phyloP scores from a whole-genome alignment of 2,113 vertebrate genomes.

The Otis tarda region DNA sequence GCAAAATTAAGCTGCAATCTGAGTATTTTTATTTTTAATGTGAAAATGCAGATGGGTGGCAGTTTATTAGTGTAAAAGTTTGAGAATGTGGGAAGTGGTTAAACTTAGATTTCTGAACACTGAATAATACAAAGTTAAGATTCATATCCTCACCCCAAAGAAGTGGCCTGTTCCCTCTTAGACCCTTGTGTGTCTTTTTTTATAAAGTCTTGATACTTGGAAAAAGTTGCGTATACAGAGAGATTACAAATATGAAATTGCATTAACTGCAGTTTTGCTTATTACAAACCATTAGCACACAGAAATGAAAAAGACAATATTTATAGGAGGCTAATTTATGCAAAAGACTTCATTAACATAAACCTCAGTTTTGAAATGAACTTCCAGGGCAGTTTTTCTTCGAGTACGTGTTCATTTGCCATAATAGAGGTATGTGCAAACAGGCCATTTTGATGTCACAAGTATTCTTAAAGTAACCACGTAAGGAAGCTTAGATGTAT shows the following conservation, averaged over 20 bases:
- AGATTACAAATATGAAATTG: not conserved
- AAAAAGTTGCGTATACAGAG: not conserved
- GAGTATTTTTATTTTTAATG: not conserved
- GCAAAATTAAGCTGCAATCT: not conserved
- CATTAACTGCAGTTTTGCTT: not conserved
- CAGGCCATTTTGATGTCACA: not conserved
- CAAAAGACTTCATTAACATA: not conserved
- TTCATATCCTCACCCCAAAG: not conserved
- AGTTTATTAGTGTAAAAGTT: not conserved
- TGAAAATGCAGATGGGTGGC: not conserved
- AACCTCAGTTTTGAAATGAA: not conserved
- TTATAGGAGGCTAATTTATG: not conserved
- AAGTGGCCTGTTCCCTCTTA: not conserved
- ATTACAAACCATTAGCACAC: not conserved
- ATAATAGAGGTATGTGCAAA: not conserved
- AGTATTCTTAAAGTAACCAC: not conserved
- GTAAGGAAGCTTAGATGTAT: not conserved
- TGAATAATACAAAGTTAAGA: not conserved
- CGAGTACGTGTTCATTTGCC: not conserved
- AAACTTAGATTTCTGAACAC: not conserved
- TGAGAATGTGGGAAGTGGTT: not conserved
- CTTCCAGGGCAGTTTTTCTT: not conserved
- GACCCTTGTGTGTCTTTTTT: not conserved
- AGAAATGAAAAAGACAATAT: not conserved
- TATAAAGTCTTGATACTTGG: not conserved